Conservation (phyloP, 2,888 invertebrate species). For the Ceratothoa steindachneri region DNA sequence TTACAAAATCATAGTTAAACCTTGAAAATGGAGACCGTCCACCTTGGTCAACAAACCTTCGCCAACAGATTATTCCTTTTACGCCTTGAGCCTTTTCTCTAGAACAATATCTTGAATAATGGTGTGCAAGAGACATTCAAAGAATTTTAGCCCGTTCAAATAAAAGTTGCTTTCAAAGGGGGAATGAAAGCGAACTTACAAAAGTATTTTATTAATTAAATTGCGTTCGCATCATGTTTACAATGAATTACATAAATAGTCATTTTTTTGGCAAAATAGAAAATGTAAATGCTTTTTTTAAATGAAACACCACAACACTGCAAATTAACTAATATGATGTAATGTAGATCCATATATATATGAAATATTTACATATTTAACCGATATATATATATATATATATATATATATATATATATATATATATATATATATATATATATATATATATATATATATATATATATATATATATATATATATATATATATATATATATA, state of each 20-base stretch:
- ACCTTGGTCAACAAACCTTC: too few species aligned
- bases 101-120: too few species aligned
- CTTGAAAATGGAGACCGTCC: too few species aligned
- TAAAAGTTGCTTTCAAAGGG: too few species aligned
- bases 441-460: not conserved
- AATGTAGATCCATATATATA: not conserved
- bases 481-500: not conserved
- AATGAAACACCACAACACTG: not conserved
- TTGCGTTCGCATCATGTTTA: not conserved
- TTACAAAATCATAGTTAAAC: too few species aligned
- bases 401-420: not conserved
- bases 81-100: too few species aligned
- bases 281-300: not conserved
- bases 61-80: too few species aligned
- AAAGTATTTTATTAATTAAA: not conserved
- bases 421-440: not conserved
- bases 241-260: not conserved
- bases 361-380: not conserved
- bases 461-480: not conserved
- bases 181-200: too few species aligned
- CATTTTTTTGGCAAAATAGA: not conserved
- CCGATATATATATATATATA: not conserved
- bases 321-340: not conserved
- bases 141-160: too few species aligned
- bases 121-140: too few species aligned